Evolutionary conservation across 2,888 invertebrate genomes (phyloP), one percentile per base, ranked within the genome.

Genomic region (Eulithis testata): DNA sequence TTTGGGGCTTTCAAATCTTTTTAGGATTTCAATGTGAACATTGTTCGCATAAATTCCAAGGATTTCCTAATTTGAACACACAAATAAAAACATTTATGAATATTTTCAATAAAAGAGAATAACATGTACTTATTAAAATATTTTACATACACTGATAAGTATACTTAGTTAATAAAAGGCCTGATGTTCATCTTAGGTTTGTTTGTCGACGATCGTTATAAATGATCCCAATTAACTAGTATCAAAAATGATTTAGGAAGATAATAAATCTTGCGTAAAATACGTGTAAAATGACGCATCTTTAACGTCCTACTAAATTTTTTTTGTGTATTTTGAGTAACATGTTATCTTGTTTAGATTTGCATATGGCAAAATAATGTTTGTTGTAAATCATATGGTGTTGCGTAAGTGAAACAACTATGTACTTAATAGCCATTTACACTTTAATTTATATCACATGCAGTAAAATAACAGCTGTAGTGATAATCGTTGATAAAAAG

Each of bases 271-370:
- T 50, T 60, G 31, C 45, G 47, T 63, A 61, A 64, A 63, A 62
- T 12, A 44, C 50, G 55, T 50, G 8, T 66, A 56, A 67, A 69
- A 14, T 60, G 14, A 60, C 69, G 62, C 66, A 67, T 69, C 53
- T 75, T 77, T 76, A 76, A 64, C 72, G 64, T 72, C 53, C n/a
- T 68, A 70, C 60, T 76, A 74, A 78, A 73, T 73, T 66, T 63
- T 61, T 65, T 73, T 69, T 73, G 40, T 58, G 52, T 57, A 21
- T 47, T 63, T 65, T 70, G 67, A 53, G 62, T 66, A 67, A 77
- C 72, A 73, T 79, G 74, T 79, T 76, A 76, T 73, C 76, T 72
- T 70, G 60, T 72, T 76, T 68, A 69, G 60, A 66, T 62, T 69
- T 62, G 31, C 57, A 53, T 68, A 69, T 66, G 57, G 60, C 52